phyloP scores from a whole-genome alignment of 2,113 vertebrate species.

The Chascanopsetta lugubris region DNA sequence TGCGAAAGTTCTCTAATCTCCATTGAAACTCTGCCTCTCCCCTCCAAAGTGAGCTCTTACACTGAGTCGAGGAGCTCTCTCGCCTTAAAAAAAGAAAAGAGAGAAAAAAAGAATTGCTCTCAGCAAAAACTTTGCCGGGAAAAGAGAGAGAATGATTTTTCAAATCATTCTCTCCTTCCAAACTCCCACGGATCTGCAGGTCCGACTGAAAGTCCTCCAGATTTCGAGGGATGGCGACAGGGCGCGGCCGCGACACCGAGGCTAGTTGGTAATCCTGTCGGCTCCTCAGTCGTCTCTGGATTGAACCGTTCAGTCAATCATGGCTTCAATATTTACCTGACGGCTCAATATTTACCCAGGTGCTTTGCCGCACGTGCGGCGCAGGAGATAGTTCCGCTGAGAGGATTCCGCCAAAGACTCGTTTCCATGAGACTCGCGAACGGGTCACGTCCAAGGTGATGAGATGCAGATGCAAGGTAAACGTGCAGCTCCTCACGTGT shows the following conservation, averaged over 20 bases:
- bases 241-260: too few relatives aligned
- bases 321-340: conserved; percentile 68
- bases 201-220: too few relatives aligned
- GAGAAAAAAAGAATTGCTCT: conserved; percentile 50
- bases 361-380: conserved; percentile 38
- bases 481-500: conserved; percentile 23
- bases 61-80: conserved; percentile 39
- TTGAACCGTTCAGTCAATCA: conserved; percentile 72
- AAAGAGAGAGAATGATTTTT: conserved; percentile 34
- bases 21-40: conserved; percentile 56
- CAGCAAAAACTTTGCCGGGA: conserved; percentile 37
- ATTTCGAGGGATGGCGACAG: too few relatives aligned
- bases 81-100: conserved; percentile 35
- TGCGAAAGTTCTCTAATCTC: conserved; percentile 65
- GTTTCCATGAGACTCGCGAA: conserved; percentile 35
- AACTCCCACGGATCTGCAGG: too few relatives aligned
- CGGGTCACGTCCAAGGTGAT: conserved; percentile 13
- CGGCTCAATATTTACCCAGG: conserved; percentile 67
- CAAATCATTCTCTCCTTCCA: conserved; percentile 26
- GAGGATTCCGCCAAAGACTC: conserved; percentile 46
- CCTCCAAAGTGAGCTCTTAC: conserved; percentile 42
- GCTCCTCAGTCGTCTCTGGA: conserved; percentile 58
- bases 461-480: conserved; percentile 35
- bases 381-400: conserved; percentile 26
- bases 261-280: conserved; percentile 71